Conservation (phyloP, 2,113 vertebrate genomes). For the Baryphthengus martii region DNA sequence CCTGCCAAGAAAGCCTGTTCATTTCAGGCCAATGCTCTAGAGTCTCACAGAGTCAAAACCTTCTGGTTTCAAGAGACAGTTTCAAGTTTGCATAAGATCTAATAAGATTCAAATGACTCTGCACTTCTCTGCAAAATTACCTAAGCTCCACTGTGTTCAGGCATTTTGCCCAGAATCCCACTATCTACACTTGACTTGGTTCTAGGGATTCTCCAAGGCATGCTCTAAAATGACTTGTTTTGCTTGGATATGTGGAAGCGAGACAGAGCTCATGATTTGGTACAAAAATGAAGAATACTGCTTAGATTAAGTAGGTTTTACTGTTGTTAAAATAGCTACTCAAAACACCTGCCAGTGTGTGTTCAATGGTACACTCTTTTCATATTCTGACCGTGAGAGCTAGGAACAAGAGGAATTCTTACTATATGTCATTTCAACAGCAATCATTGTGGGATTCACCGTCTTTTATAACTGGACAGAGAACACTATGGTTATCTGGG, state of each 20-base stretch:
- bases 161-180: background rate
- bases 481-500: background rate
- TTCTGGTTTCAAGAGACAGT: background rate
- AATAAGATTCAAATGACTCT: background rate
- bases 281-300: background rate
- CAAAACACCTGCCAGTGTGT: background rate
- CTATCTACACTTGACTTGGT: background rate
- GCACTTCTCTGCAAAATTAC: background rate
- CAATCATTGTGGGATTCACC: background rate
- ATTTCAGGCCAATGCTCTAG: background rate
- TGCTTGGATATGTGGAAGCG: fast-evolving
- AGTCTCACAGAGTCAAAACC: background rate
- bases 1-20: background rate
- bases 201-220: background rate
- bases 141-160: background rate
- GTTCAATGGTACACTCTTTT: background rate
- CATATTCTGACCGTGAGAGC: background rate
- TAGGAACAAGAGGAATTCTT: background rate
- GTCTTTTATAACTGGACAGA: background rate
- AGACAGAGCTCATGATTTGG: background rate
- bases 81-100: background rate
- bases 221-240: background rate
- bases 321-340: background rate
- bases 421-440: background rate
- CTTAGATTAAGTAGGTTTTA: background rate